phyloP scores from a whole-genome alignment of 1,140 invertebrate species.

The Lasioglossum baleicum region DNA sequence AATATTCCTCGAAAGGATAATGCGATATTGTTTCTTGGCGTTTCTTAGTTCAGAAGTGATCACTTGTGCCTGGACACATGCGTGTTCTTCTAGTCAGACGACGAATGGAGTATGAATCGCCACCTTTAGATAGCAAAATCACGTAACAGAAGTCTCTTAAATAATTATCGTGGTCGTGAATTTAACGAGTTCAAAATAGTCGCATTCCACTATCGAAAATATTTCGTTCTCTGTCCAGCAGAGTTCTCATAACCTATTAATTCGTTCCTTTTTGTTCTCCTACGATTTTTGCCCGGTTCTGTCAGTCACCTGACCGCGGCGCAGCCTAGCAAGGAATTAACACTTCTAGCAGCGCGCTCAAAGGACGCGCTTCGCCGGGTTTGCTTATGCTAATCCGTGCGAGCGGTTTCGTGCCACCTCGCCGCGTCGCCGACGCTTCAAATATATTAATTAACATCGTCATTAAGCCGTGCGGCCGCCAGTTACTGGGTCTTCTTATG shows the following conservation, averaged over 20 bases:
- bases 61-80: too few species aligned
- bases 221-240: too few species aligned
- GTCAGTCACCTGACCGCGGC: constrained; percentile 4
- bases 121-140: too few species aligned
- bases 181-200: too few species aligned
- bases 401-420: constrained; percentile 51
- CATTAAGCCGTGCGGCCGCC: constrained; percentile 63
- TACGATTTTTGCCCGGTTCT: neutral
- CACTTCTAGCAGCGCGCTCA: constrained; percentile 63
- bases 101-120: too few species aligned
- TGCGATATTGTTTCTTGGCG: too few species aligned
- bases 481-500: constrained; percentile 50
- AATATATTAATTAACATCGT: constrained; percentile 76
- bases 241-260: neutral
- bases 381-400: constrained; percentile 72
- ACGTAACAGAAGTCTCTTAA: too few species aligned
- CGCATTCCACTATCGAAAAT: too few species aligned
- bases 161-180: too few species aligned
- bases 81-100: too few species aligned
- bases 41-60: too few species aligned
- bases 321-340: constrained; percentile 69
- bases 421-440: constrained; percentile 65
- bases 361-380: constrained; percentile 57
- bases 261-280: neutral
- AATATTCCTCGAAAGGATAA: too few species aligned